Percentiles rank a stretch among this genome's conserved stretches.
Evolutionary conservation across 1,140 invertebrate genomes (phyloP).

Genomic region (Plectrocnemia conspersa): DNA sequence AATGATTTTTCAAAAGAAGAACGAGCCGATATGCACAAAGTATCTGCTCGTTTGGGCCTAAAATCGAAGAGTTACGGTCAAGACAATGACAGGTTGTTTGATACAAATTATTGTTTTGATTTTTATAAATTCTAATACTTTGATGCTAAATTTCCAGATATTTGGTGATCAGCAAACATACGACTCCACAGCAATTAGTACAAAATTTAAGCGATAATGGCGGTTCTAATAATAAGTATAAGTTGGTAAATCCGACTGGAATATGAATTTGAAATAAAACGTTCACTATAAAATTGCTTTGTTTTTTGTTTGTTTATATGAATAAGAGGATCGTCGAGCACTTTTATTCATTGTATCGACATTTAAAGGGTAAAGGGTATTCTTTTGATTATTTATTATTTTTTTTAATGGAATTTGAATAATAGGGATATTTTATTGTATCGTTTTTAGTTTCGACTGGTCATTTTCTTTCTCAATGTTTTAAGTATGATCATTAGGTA

Average conservation of each 20-base stretch:
- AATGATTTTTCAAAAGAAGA: conserved; percentile 68
- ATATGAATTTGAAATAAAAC: background rate
- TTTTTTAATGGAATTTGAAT: too few species aligned
- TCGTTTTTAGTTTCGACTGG: too few species aligned
- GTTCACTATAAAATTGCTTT: too few species aligned
- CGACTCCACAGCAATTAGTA: conserved; percentile 42
- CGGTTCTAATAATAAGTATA: conserved; percentile 44
- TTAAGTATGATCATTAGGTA: too few species aligned
- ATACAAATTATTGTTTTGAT: background rate
- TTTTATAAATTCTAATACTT: conserved; percentile 7
- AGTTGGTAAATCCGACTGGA: conserved; percentile 40
- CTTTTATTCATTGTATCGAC: too few species aligned
- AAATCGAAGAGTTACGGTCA: conserved; percentile 57
- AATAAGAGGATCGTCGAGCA: too few species aligned
- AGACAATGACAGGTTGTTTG: conserved; percentile 37
- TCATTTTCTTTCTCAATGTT: too few species aligned
- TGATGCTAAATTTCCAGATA: conserved; percentile 39
- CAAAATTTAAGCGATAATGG: conserved; percentile 41
- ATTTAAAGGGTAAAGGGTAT: too few species aligned
- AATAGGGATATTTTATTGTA: too few species aligned
- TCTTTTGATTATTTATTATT: too few species aligned
- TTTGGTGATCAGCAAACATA: conserved; percentile 46
- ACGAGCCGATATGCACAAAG: conserved; percentile 59
- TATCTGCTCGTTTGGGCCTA: conserved; percentile 48
- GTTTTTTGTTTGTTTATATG: too few species aligned